A percentile compares a stretch with the other conserved stretches of the same genome.
phyloP scores from a whole-genome alignment of 2,888 invertebrate genomes.

The Melolontha melolontha region DNA sequence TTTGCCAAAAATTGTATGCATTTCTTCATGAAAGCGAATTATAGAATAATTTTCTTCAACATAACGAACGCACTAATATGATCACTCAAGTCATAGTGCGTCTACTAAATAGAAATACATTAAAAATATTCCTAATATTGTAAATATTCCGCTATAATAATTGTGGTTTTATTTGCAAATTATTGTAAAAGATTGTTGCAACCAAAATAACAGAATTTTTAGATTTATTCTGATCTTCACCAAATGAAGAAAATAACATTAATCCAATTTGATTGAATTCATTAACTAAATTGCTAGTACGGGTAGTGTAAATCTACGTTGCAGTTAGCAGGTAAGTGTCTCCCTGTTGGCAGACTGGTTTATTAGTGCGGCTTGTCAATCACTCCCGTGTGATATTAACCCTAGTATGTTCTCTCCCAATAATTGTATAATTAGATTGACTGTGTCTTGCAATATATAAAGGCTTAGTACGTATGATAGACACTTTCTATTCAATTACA shows the following conservation, averaged over 20 bases:
- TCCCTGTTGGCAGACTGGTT: conserved; percentile 49
- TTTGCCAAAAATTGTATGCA: too few species aligned
- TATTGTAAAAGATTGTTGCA: too few species aligned
- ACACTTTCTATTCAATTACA: conserved; percentile 7
- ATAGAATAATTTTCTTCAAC: too few species aligned
- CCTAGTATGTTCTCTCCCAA: conserved; percentile 58
- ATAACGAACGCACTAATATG: too few species aligned
- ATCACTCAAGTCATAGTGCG: too few species aligned
- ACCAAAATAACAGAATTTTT: too few species aligned
- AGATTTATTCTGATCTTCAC: too few species aligned
- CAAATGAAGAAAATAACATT: neutral
- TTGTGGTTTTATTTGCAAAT: too few species aligned
- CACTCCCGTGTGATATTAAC: conserved; percentile 57
- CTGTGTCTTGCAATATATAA: conserved; percentile 59
- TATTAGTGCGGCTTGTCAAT: conserved; percentile 63
- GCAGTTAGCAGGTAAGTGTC: conserved; percentile 42
- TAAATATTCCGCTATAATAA: too few species aligned
- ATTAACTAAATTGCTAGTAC: conserved; percentile 21
- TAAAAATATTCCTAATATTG: too few species aligned
- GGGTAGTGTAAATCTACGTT: conserved; percentile 19
- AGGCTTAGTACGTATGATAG: conserved; percentile 43
- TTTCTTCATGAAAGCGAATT: too few species aligned
- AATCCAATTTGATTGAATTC: conserved; percentile 14
- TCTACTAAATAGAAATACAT: too few species aligned
- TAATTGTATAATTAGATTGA: conserved; percentile 64